A percentile compares a stretch with the other conserved stretches of the same genome.
Evolutionary conservation across 2,113 vertebrate species (phyloP).

Genomic region (Hipposideros armiger): DNA sequence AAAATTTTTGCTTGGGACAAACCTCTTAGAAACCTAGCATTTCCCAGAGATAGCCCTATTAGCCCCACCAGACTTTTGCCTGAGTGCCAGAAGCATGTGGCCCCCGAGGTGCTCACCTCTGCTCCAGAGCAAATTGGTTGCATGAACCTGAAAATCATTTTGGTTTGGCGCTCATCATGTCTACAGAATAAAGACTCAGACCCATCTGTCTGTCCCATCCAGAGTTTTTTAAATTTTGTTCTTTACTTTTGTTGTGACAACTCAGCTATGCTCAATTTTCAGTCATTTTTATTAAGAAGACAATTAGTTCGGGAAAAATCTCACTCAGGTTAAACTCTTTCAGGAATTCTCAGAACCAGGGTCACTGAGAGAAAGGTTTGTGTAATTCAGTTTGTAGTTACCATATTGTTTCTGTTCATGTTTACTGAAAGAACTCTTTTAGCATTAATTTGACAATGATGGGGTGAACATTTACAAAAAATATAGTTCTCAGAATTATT

Average conservation of each 20-base stretch:
- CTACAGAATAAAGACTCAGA: constrained; percentile 8
- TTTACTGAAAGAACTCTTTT: constrained; percentile 54
- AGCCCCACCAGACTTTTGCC: neutral
- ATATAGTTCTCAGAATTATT: constrained; percentile 34
- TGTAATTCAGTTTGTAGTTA: constrained; percentile 45
- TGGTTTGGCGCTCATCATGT: neutral
- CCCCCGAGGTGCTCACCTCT: neutral
- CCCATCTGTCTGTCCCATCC: neutral
- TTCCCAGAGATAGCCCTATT: neutral
- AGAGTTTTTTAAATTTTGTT: constrained; percentile 32
- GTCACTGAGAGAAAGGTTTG: neutral
- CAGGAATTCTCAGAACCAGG: neutral
- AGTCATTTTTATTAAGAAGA: constrained; percentile 58
- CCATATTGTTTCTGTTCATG: constrained; percentile 44
- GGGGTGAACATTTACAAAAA: constrained; percentile 51
- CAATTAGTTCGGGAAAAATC: neutral
- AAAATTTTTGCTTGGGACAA: neutral
- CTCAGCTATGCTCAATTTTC: neutral
- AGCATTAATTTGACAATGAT: constrained; percentile 60
- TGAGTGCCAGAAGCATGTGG: neutral
- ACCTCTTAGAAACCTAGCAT: neutral
- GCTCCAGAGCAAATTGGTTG: neutral
- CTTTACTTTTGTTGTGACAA: constrained; percentile 58
- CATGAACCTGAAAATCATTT: constrained; percentile 42
- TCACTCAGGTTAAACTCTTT: constrained; percentile 56